These are phyloP conservation scores for Eilema griseolum DNA, from an alignment of 2,888 invertebrate species.

Conservation along the genomic window DNA sequence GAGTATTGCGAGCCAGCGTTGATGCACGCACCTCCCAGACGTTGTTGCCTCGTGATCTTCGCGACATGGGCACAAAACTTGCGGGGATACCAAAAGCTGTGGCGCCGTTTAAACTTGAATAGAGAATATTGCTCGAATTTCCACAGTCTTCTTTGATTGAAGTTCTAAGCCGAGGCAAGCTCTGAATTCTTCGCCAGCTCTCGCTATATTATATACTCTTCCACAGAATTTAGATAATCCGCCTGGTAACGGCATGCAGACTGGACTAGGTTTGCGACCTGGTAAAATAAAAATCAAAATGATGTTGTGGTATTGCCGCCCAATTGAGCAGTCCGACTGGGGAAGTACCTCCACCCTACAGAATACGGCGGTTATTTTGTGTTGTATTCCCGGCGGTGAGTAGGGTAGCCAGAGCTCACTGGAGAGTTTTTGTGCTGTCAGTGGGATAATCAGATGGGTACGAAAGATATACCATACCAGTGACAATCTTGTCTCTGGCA, in stretches of 20 bases:
- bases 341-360: too few species aligned
- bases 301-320: too few species aligned
- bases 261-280: slow-evolving; percentile 93
- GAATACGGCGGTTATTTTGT: too few species aligned
- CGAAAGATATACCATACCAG: too few species aligned
- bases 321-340: too few species aligned
- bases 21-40: slow-evolving; percentile 94
- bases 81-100: slow-evolving; percentile 69
- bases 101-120: slow-evolving; percentile 78
- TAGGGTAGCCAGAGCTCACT: too few species aligned
- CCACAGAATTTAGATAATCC: slow-evolving; percentile 95
- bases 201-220: slow-evolving; percentile 92
- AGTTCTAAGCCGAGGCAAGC: slow-evolving; percentile 94
- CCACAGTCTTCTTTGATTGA: slow-evolving; percentile 90
- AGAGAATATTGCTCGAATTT: slow-evolving; percentile 84
- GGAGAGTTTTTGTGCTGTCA: too few species aligned
- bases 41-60: slow-evolving; percentile 70
- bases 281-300: slow-evolving; percentile 34
- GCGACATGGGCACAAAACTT: slow-evolving; percentile 85
- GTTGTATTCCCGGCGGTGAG: too few species aligned
- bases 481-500: too few species aligned
- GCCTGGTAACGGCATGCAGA: slow-evolving; percentile 94
- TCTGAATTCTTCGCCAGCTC: slow-evolving; percentile 92
- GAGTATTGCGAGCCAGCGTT: slow-evolving; percentile 92
- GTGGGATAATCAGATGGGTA: too few species aligned